Conservation (phyloP, 2,797 vertebrate genomes). For the Otus scops region DNA sequence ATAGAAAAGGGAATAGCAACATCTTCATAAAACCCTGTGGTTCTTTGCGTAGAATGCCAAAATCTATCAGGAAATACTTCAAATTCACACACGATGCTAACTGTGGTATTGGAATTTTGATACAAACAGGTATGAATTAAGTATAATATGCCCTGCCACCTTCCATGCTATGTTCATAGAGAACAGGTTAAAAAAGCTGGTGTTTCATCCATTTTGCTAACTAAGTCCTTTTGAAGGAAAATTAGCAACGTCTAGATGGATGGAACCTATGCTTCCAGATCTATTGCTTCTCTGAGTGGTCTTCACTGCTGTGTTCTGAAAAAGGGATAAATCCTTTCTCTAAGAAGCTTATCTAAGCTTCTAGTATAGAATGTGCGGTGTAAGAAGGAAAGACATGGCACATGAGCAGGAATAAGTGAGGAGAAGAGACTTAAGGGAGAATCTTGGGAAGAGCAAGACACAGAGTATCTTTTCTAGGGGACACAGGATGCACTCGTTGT, state of each 20-base stretch:
- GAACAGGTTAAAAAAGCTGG: background rate
- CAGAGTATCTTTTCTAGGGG: background rate
- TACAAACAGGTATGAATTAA: background rate
- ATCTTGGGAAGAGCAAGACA: background rate
- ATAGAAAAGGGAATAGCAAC: background rate
- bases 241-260: background rate
- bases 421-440: background rate
- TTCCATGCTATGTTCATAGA: background rate
- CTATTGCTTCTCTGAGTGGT: background rate
- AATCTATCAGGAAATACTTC: background rate
- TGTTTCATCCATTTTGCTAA: background rate
- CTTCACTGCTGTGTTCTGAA: background rate
- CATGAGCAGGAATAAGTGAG: background rate
- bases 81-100: background rate
- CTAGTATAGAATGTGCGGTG: background rate
- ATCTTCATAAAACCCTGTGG: background rate
- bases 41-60: background rate
- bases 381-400: background rate
- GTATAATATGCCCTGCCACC: background rate
- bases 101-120: background rate
- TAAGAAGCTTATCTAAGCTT: background rate
- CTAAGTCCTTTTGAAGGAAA: background rate
- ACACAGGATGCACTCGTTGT: rapidly evolving
- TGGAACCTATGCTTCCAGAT: background rate
- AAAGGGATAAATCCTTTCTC: background rate